Base-by-base conservation (phyloP, 2,113 vertebrate genomes). In the Serinus canaria region DNA sequence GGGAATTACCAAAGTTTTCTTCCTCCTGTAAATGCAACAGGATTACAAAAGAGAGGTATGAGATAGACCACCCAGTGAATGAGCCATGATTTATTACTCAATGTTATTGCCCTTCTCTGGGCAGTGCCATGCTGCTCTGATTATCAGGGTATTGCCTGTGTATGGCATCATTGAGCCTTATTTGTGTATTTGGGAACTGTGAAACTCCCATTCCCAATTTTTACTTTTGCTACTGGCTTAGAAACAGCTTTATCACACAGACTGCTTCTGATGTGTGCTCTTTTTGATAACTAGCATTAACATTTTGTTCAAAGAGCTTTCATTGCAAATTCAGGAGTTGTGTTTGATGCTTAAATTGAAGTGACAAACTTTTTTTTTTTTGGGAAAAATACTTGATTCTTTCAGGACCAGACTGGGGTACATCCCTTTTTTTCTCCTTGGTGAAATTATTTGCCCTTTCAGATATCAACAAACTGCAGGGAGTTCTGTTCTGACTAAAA, bases 91-190 rank as follows among this genome's bases (percentile, higher is more conserved):
- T 73, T 41, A 6, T 49, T 46, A 17, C 11, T 73, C 15, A 11
- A 1, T 50, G 30, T 37, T 62, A 7, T 1, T 75, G 22, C 5
- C 2, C 13, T 62, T 70, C 43, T 22, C 10, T 37, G 66, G 73
- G 63, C 44, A n/a, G 27, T 37, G 6, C 23, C 18, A 1, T 4
- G 10, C 55, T 73, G 23, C 6, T 47, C 43, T 55, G 31, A 66
- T 67, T 9, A 6, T 33, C 39, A 1, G 1, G 21, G 5, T 12
- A 22, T 8, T 70, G 13, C 37, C 23, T 33, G 11, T 17, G 0
- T 31, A 9, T 41, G 73, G 28, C 31, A 58, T 83, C 41, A n/a
- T 0, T 0, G 1, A 74, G 39, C 44, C 19, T 59, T 63, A 16
- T 11, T 28, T 50, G 7, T 47, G 24, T 41, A 8, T 67, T 44